Evolutionary conservation across 2,113 vertebrate species (phyloP).

Genomic region (Pollachius pollachius): DNA sequence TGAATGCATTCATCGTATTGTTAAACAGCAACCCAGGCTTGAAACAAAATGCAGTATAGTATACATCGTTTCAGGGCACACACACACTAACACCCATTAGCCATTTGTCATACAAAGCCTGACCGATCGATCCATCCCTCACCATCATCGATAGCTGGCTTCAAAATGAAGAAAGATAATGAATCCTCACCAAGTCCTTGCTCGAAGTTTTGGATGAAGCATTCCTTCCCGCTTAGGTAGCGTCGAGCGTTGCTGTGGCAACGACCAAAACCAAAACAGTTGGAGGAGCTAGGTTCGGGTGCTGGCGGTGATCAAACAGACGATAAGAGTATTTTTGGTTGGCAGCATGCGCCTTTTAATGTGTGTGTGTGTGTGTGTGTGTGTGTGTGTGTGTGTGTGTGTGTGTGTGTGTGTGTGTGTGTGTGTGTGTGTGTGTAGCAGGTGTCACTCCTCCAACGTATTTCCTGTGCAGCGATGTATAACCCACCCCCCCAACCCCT

Average conservation of each 20-base stretch:
- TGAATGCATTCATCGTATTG: too few species aligned
- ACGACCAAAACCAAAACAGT: constrained; percentile 28
- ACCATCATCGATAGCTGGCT: too few species aligned
- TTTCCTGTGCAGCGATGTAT: constrained; percentile 65
- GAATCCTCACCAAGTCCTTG: not conserved
- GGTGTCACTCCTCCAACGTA: constrained; percentile 71
- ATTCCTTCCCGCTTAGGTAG: not conserved
- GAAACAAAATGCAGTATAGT: too few species aligned
- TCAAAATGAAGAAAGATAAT: too few species aligned
- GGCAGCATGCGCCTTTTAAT: not conserved
- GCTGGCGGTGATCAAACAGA: constrained; percentile 43
- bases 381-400: constrained; percentile 35
- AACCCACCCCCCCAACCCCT: constrained; percentile 26
- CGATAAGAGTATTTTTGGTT: constrained; percentile 18
- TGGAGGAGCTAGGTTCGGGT: constrained; percentile 32
- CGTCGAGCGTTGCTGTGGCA: constrained; percentile 10
- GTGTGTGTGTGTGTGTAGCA: constrained; percentile 55
- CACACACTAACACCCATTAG: too few species aligned
- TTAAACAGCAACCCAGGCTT: too few species aligned
- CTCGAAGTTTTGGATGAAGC: not conserved
- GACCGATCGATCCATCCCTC: too few species aligned
- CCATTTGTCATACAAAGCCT: too few species aligned
- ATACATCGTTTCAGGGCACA: too few species aligned
- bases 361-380: constrained; percentile 15
- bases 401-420: constrained; percentile 18